Evolutionary conservation across 2,888 invertebrate genomes (phyloP), one percentile per base, ranked within the genome.

Genomic region (Eurytoma californica): DNA sequence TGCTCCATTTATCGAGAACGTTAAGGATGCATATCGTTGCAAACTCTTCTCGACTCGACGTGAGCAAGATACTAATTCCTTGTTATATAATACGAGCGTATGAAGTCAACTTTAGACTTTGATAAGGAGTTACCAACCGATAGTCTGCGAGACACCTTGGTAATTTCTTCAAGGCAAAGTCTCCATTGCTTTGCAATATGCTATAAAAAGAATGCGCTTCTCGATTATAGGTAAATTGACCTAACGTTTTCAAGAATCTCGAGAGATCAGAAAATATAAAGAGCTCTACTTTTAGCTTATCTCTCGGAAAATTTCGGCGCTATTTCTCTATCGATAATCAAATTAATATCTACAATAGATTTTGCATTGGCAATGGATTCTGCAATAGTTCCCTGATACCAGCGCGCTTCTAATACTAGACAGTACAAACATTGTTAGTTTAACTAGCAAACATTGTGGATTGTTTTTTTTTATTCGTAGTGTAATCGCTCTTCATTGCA

Each of bases 401-500:
- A 88, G 87, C 87, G 87, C 85, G 84, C 85, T 87, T 85, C 83
- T 84, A 84, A 86, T 84, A 86, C 85, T 82, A 83, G 83, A 86
- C 84, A 87, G 86, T 88, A 89, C 87, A 89, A 88, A 88, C 86
- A 88, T 87, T 87, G 86, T 88, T 88, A 88, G 85, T 88, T 84
- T 85, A 84, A 86, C 85, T 87, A 87, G 88, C 86, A 88, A 87
- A 88, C 87, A 86, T 86, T 84, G 86, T 87, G 84, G 82, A 86
- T 87, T 87, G 39, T 85, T 84, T 83, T 73, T 66, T 75, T 77
- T 80, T 72, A 72, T 76, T 80, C 61, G 81, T 85, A 85, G 82
- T 86, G 85, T 81, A 83, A 84, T 84, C 84, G 82, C 85, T 83
- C 82, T 83, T 85, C 83, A 77, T 81, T 84, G 85, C 83, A 84